These are phyloP conservation scores for Lithophane ornitopus DNA, from an alignment of 2,888 invertebrate species.

Conservation along the genomic window DNA sequence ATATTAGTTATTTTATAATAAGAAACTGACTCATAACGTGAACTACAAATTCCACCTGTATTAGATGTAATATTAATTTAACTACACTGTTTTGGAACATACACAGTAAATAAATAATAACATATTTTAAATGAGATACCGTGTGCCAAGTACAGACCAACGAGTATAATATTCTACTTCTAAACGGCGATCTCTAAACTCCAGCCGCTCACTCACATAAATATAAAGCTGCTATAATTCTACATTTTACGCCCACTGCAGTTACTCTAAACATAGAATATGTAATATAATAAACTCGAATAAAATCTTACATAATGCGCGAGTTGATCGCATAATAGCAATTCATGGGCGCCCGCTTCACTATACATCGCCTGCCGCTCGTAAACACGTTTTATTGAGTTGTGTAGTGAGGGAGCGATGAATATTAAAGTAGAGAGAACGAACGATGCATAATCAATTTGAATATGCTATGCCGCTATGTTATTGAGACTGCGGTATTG, in stretches of 20 bases:
- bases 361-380: slow-evolving; percentile 80
- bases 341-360: slow-evolving; percentile 74
- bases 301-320: slow-evolving; percentile 62
- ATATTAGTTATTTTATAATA: too few relatives aligned
- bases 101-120: neutral
- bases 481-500: slow-evolving; percentile 49
- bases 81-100: neutral
- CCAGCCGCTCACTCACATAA: neutral
- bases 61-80: neutral
- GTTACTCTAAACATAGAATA: slow-evolving; percentile 35
- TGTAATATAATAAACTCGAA: slow-evolving; percentile 14
- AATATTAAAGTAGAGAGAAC: slow-evolving; percentile 79
- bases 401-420: slow-evolving; percentile 80
- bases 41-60: neutral
- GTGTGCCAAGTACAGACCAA: neutral
- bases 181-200: neutral
- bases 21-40: neutral
- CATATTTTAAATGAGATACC: too few relatives aligned
- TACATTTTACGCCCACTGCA: slow-evolving; percentile 38
- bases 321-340: slow-evolving; percentile 74
- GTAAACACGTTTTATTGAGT: slow-evolving; percentile 86
- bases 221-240: slow-evolving; percentile 41
- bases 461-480: slow-evolving; percentile 69
- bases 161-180: neutral
- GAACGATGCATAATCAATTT: slow-evolving; percentile 81